A percentile compares a stretch with the other conserved stretches of the same genome.
Evolutionary conservation across 2,888 invertebrate genomes (phyloP).

Genomic region (Drosophila percnosoma): DNA sequence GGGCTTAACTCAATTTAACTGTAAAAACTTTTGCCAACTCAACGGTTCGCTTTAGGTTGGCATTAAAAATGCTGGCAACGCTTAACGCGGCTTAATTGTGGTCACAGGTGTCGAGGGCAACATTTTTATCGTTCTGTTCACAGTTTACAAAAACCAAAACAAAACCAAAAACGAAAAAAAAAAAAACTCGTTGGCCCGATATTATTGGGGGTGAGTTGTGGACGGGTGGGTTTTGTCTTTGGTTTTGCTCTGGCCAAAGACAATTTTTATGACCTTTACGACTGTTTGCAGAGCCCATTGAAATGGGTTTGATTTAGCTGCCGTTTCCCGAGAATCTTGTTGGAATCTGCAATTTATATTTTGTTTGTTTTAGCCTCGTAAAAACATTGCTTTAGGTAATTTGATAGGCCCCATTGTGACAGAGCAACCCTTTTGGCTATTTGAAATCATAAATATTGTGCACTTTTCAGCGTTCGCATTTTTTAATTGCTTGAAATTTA

Average conservation of each 20-base stretch:
- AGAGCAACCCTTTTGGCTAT: slow-evolving; percentile 45
- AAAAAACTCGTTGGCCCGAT: slow-evolving; percentile 8
- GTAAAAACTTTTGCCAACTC: slow-evolving; percentile 62
- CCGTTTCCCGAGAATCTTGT: slow-evolving; percentile 58
- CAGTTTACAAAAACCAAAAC: slow-evolving; percentile 60
- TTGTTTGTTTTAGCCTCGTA: slow-evolving; percentile 69
- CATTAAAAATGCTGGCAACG: slow-evolving; percentile 62
- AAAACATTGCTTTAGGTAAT: slow-evolving; percentile 56
- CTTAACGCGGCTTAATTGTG: slow-evolving; percentile 83
- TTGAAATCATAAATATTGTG: slow-evolving; percentile 43
- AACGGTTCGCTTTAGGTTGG: slow-evolving; percentile 13
- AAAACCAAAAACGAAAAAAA: slow-evolving; percentile 6
- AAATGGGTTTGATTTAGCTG: slow-evolving; percentile 69
- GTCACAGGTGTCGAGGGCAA: slow-evolving; percentile 81
- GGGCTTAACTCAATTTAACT: slow-evolving; percentile 77
- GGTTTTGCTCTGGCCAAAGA: slow-evolving; percentile 62
- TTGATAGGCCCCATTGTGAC: slow-evolving; percentile 46
- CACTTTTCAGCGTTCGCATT: slow-evolving; percentile 60
- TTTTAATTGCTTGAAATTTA: slow-evolving; percentile 81
- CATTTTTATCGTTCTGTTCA: slow-evolving; percentile 82
- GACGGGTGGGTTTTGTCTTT: slow-evolving; percentile 21
- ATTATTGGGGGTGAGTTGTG: slow-evolving; percentile 32
- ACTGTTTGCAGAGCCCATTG: slow-evolving; percentile 78
- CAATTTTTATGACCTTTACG: slow-evolving; percentile 81
- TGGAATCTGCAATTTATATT: slow-evolving; percentile 71